Percentiles rank a stretch among this genome's conserved stretches.
These are phyloP conservation scores for Branchipolynoe longqiensis DNA, from an alignment of 2,888 invertebrate genomes.

Conservation along the genomic window DNA sequence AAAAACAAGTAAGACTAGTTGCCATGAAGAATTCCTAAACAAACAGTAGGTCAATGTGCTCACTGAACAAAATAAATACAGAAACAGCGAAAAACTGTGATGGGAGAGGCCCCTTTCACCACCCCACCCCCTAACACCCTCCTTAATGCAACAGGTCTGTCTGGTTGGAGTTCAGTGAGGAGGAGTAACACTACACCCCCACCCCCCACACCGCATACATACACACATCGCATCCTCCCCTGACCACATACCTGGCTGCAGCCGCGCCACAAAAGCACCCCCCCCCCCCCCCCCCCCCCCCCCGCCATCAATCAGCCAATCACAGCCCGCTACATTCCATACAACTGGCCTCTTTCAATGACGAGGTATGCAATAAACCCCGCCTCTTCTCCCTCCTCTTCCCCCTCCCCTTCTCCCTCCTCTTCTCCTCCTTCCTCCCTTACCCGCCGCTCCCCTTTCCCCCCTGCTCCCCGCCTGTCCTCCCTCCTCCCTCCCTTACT, in stretches of 20 bases:
- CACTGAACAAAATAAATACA: too few species aligned
- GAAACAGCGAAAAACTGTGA: too few species aligned
- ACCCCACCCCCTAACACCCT: too few species aligned
- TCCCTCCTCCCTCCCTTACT: neutral
- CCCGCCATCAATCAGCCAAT: constrained; percentile 40
- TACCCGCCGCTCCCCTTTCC: neutral
- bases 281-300: neutral
- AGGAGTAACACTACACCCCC: too few species aligned
- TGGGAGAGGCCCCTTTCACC: too few species aligned
- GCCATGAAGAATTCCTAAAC: too few species aligned
- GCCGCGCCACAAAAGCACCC: constrained; percentile 7
- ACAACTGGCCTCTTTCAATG: neutral
- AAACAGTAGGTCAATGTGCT: too few species aligned
- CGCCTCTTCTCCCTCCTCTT: neutral
- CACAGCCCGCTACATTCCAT: constrained; percentile 29
- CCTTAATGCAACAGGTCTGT: too few species aligned
- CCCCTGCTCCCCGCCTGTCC: too few species aligned
- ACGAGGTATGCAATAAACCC: constrained; percentile 4
- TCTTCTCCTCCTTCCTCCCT: neutral
- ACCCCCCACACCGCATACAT: neutral
- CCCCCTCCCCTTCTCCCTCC: neutral
- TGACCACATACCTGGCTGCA: constrained; percentile 52
- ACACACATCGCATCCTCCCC: too few species aligned
- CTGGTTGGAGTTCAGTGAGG: too few species aligned
- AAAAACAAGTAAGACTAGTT: too few species aligned